Evolutionary conservation across 2,113 vertebrate genomes (phyloP), one percentile per base, ranked within the genome.

Genomic region (Donacobius atricapilla): DNA sequence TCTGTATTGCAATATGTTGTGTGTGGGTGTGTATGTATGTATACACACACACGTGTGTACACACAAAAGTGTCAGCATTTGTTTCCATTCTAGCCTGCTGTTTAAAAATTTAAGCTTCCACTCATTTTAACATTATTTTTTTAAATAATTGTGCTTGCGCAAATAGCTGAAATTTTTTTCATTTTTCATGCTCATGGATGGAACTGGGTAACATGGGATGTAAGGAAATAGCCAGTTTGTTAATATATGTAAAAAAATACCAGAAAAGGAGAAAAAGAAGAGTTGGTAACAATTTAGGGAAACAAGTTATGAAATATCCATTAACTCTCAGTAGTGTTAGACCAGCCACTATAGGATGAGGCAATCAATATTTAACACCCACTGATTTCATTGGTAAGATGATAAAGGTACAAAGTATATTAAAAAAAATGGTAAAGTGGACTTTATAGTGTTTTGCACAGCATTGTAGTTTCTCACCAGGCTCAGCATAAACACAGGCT

Each of bases 1-100:
- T 83, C 42, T 81, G 11, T 47, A 20, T 45, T 73, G 23, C 9
- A 77, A 8, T 57, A n/a, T 60, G 25, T 35, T 39, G 2, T 35
- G 2, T 17, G 24, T 24, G 15, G 9, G 16, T 42, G 8, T 44
- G 14, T 24, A 1, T 48, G 4, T 15, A 6, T 18, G 30, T 6
- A 13, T 1, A 37, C 15, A 30, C 9, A 48, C n/a, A 37, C 7
- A 12, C 8, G 2, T 37, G 15, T 28, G 19, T 15, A 19, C 6
- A 20, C 20, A 54, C 14, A 40, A 1, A 54, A 3, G 2, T 30
- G 8, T 10, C 53, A 79, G 15, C 14, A 33, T n/a, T 56, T 83
- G 4, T 61, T 56, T 53, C 39, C 35, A 33, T 14, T 48, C n/a
- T 53, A 78, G 42, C 24, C 58, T 58, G 18, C 18, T 66, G 9